Evolutionary conservation across 2,113 vertebrate genomes (phyloP), one percentile per base, ranked within the genome.

Genomic region (Cynopterus brachyotis): DNA sequence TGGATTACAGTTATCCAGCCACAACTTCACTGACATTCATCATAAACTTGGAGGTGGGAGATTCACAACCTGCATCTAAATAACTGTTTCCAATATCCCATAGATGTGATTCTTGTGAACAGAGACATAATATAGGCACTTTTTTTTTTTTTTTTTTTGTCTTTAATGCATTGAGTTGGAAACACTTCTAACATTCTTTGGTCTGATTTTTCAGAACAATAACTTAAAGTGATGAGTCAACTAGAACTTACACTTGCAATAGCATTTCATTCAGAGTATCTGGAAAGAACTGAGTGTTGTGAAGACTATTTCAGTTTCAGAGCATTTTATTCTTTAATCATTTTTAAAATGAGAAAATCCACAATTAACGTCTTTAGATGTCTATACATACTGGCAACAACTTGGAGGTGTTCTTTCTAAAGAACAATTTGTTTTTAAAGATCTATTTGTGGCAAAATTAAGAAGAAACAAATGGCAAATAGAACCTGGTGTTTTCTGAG

Each of bases 1-100:
- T 80, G 47, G 42, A 90, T 78, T 93, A 96, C 94, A 76, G 90
- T 87, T 97, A 94, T 30, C 76, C 78, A 94, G 91, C 82, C 92
- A 88, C 95, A 87, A 97, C 95, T 92, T 97, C 90, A 47, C 66
- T 37, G 55, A 62, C 93, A 94, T 97, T 57, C 82, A 94, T 97
- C 96, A 96, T 95, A 93, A 97, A 94, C 73, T 94, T n/a, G 20
- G 84, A 92, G 96, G 94, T 89, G 70, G 84, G 67, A 90, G 84
- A 62, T 86, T 69, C 91, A 88, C 88, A 85, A 75, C 72, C n/a
- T 67, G 92, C 95, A 94, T 92, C 67, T 89, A 94, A 87, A 93
- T 83, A 94, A 72, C 94, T 81, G 55, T 30, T 91, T 94, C 78
- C 88, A 82, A 50, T 1, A 5, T 78, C 62, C 64, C 22, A 24